A percentile compares a stretch with the other conserved stretches of the same genome.
Conservation (phyloP, 2,797 vertebrate species). For the Tokudaia tokunoshimensis region DNA sequence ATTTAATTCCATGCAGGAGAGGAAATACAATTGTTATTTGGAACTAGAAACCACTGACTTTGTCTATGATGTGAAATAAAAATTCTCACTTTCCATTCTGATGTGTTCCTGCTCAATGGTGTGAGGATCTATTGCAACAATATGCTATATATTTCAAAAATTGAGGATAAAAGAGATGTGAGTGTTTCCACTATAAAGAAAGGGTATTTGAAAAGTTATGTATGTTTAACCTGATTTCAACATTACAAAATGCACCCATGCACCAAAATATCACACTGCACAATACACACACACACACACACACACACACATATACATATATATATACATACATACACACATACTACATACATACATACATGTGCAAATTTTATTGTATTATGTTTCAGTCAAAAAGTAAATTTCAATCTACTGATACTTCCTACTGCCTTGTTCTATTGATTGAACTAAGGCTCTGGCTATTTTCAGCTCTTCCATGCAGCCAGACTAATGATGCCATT, state of each 20-base stretch:
- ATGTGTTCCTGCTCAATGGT: neutral
- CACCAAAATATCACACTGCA: neutral
- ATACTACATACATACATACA: neutral
- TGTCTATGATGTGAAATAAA: neutral
- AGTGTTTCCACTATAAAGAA: neutral
- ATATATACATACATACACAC: no score
- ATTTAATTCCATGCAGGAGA: conserved; percentile 28
- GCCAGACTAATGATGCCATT: neutral
- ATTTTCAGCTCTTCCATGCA: neutral
- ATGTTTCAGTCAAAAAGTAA: neutral
- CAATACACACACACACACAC: no score
- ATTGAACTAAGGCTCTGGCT: neutral
- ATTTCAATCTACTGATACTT: neutral
- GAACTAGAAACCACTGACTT: conserved; percentile 12
- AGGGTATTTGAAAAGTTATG: neutral
- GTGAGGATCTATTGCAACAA: neutral
- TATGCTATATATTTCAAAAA: neutral
- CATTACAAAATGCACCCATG: neutral
- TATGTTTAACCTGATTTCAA: neutral
- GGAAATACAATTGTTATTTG: neutral
- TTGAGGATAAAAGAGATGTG: neutral
- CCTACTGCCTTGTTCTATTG: neutral
- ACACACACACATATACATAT: neutral
- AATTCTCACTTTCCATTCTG: neutral
- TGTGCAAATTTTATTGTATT: neutral